Conservation (phyloP, 2,888 invertebrate genomes). For the Shargacucullia verbasci region DNA sequence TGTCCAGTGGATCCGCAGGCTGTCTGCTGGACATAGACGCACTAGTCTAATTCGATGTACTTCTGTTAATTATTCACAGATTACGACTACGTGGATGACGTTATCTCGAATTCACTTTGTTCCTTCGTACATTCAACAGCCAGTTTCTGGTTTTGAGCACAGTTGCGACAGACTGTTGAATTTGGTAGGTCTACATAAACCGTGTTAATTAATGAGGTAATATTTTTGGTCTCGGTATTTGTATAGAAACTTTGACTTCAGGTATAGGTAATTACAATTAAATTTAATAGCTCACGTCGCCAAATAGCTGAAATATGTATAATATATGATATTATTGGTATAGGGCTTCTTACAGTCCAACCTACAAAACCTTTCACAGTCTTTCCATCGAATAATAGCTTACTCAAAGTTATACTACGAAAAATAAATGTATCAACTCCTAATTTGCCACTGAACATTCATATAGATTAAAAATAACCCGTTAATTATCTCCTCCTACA, state of each 20-base stretch:
- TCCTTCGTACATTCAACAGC: conserved; percentile 1
- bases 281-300: not conserved
- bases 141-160: no score
- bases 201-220: no score
- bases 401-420: no score
- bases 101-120: conserved; percentile 11
- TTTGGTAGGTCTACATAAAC: no score
- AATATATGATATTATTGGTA: conserved; percentile 10
- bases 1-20: conserved; percentile 67
- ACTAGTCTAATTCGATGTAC: conserved; percentile 38
- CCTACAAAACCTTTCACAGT: not conserved
- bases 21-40: conserved; percentile 34
- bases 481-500: not conserved
- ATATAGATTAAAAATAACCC: no score
- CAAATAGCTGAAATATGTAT: conserved; percentile 6
- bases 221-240: no score
- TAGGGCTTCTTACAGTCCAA: conserved; percentile 9
- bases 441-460: no score
- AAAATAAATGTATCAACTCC: no score
- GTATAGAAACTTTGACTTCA: no score
- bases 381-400: not conserved
- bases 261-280: no score
- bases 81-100: conserved; percentile 12
- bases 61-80: conserved; percentile 38
- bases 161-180: not conserved